These are phyloP conservation scores for Aphidoletes aphidimyza DNA, from an alignment of 2,888 invertebrate species.

Conservation along the genomic window DNA sequence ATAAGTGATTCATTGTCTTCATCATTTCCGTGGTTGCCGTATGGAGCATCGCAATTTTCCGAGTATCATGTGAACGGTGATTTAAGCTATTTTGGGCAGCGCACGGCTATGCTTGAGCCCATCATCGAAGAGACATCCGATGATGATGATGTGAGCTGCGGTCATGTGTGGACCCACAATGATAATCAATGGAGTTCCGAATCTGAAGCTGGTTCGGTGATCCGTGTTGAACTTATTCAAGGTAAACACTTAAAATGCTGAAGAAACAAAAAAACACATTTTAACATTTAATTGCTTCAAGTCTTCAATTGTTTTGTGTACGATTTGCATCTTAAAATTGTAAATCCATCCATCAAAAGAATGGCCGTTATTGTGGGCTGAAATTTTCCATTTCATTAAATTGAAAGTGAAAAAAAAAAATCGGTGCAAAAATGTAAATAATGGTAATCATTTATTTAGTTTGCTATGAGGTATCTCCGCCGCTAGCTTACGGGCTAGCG, in stretches of 20 bases:
- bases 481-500: too few species aligned
- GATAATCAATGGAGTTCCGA: conserved; percentile 69
- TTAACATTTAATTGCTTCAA: background rate
- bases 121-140: conserved; percentile 91
- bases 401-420: conserved; percentile 2
- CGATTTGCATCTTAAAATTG: background rate
- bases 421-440: background rate
- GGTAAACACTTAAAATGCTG: conserved; percentile 60
- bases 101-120: conserved; percentile 74
- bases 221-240: conserved; percentile 72
- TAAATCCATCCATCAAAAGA: too few species aligned
- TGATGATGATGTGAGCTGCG: conserved; percentile 68
- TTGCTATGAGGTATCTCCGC: background rate
- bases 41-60: background rate
- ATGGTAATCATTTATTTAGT: conserved; percentile 3
- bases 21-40: conserved; percentile 23
- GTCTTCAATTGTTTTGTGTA: background rate
- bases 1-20: conserved; percentile 35
- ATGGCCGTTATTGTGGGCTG: too few species aligned
- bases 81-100: conserved; percentile 24
- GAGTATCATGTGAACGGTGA: conserved; percentile 35
- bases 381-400: conserved; percentile 14
- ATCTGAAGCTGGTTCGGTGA: conserved; percentile 85
- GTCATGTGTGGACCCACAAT: conserved; percentile 56
- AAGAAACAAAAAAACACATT: background rate